Evolutionary conservation across 2,113 vertebrate species (phyloP).

Genomic region (Hydropotes inermis): DNA sequence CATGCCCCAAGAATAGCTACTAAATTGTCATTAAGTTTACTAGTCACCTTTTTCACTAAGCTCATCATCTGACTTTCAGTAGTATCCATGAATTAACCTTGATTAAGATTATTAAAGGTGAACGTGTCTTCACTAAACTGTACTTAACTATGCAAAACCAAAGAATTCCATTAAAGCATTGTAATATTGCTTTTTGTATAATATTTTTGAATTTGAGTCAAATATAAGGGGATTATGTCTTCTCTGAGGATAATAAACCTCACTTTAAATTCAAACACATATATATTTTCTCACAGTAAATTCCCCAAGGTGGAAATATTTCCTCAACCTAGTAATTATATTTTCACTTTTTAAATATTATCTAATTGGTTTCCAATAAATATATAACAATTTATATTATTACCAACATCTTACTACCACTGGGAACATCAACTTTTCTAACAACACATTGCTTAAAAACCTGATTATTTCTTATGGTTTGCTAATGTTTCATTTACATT

Average conservation of each 20-base stretch:
- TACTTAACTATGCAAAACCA: background rate
- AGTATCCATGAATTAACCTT: background rate
- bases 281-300: background rate
- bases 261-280: background rate
- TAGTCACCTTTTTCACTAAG: background rate
- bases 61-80: background rate
- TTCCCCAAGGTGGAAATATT: constrained; percentile 5
- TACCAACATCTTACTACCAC: background rate
- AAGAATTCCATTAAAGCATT: background rate
- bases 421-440: background rate
- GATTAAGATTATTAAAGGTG: background rate
- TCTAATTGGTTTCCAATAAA: background rate
- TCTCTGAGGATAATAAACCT: constrained; percentile 26
- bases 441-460: background rate
- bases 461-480: background rate
- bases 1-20: background rate
- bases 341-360: constrained; percentile 18
- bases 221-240: background rate
- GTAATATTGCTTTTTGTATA: background rate
- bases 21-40: background rate
- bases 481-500: background rate
- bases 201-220: background rate
- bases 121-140: background rate
- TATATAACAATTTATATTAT: background rate
- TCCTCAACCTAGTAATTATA: background rate